Evolutionary conservation across 2,888 invertebrate genomes (phyloP).

Genomic region (Flabesymbios commensalis): DNA sequence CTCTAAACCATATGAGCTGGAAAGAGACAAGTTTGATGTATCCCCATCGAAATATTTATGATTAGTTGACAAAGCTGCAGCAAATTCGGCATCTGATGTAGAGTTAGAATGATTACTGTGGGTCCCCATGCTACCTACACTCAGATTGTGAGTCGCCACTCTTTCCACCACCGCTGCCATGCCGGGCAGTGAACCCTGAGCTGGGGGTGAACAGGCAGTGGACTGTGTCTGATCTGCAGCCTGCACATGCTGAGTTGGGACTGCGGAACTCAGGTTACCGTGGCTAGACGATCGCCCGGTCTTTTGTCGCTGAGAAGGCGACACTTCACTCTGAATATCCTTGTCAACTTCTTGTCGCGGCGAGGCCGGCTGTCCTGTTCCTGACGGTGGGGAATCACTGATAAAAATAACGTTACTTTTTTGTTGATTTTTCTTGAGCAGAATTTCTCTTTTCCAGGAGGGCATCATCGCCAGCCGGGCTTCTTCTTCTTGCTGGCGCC

Average conservation of each 20-base stretch:
- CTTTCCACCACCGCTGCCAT: too few species aligned
- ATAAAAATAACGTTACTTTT: neutral
- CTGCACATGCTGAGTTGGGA: neutral
- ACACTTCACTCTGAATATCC: too few species aligned
- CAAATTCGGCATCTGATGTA: neutral
- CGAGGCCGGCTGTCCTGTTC: too few species aligned
- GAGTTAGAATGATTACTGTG: neutral
- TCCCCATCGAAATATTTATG: neutral
- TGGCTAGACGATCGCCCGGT: too few species aligned
- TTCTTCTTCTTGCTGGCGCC: conserved; percentile 17
- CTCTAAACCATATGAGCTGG: neutral
- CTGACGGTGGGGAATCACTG: too few species aligned
- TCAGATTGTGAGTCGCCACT: too few species aligned
- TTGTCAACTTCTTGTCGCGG: neutral
- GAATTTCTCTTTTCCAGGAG: conserved; percentile 34
- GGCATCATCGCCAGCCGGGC: conserved; percentile 27
- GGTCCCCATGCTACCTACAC: too few species aligned
- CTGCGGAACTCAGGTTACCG: neutral
- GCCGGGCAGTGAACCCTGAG: neutral
- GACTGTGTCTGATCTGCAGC: too few species aligned
- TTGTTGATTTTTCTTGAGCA: conserved; percentile 26
- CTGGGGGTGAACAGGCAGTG: neutral
- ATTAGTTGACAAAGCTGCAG: neutral
- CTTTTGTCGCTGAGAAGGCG: neutral
- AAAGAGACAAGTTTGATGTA: neutral